Evolutionary conservation across 2,888 invertebrate species (phyloP), one percentile per base, ranked within the genome.

Genomic region (Oscheius sp.): DNA sequence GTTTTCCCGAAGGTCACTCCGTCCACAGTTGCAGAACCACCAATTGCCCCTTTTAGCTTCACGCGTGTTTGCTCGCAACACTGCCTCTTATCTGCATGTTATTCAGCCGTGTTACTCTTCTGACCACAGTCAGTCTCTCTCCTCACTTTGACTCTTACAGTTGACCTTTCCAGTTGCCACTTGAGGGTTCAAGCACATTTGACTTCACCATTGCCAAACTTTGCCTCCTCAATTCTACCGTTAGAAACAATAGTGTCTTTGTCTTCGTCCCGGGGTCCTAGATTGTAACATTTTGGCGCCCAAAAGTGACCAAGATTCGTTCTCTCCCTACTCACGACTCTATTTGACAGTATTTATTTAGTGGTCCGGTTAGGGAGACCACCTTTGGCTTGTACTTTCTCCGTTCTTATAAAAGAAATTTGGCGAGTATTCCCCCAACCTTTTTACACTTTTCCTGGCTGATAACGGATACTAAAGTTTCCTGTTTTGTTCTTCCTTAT

Each of bases 1-100:
- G 63, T 63, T 63, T 63, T 63, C 48, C 63, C 63, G 63, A 63
- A 63, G 63, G 63, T 63, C 63, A 63, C 35, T 42, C 37, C 58
- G 63, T 63, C 63, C 48, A 48, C 63, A 63, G 63, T 63, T 63
- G 63, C 63, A 63, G 63, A 63, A 63, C 63, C 42, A 7, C 42
- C 7, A 42, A 21, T 48, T 63, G 63, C 48, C 63, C 3, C 13
- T 29, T 21, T 21, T 29, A 29, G 29, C n/a, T 53, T 53, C 29
- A 29, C 29, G n/a, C 11, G 13, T 62, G 33, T 59, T 59, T 57
- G 57, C 32, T 60, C 60, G n/a, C 60, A 35, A 33, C 60, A 42
- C 42, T 42, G 4, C 3, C 4, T 3, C 42, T 42, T 42, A 42
- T 42, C 42, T 42, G 4, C 42, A 42, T 42, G 42, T 42, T 42